Conservation (phyloP, 2,113 vertebrate species). For the Mobula hypostoma region DNA sequence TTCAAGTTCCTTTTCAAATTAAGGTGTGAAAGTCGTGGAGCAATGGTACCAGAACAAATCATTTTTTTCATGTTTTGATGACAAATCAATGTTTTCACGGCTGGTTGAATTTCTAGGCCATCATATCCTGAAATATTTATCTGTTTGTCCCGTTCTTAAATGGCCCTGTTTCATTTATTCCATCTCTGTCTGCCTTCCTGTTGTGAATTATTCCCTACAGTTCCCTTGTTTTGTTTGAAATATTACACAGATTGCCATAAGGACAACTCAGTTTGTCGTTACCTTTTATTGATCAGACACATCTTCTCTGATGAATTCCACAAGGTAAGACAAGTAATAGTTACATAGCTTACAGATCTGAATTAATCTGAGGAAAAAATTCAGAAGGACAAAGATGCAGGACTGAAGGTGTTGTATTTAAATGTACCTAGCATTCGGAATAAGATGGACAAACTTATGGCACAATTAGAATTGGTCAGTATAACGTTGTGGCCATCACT, state of each 20-base stretch:
- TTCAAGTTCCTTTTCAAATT: too few species aligned
- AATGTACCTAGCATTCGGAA: too few species aligned
- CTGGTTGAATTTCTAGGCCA: not conserved
- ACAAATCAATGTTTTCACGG: too few species aligned
- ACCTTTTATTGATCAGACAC: not conserved
- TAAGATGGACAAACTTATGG: too few species aligned
- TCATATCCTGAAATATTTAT: not conserved
- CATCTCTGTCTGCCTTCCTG: not conserved
- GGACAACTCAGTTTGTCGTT: not conserved
- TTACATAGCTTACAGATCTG: not conserved
- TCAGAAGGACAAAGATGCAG: too few species aligned
- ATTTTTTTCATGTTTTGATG: too few species aligned
- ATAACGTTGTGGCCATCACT: too few species aligned
- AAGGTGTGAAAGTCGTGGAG: too few species aligned
- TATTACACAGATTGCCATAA: not conserved
- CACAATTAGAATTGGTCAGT: too few species aligned
- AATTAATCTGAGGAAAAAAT: not conserved
- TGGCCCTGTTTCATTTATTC: not conserved
- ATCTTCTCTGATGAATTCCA: not conserved
- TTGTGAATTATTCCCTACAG: not conserved
- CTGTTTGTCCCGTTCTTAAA: not conserved
- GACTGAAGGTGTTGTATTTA: too few species aligned
- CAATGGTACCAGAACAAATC: too few species aligned
- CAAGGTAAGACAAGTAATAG: not conserved
- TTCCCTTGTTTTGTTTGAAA: not conserved